phyloP scores from a whole-genome alignment of 1,140 invertebrate species.

The Eueides isabella region DNA sequence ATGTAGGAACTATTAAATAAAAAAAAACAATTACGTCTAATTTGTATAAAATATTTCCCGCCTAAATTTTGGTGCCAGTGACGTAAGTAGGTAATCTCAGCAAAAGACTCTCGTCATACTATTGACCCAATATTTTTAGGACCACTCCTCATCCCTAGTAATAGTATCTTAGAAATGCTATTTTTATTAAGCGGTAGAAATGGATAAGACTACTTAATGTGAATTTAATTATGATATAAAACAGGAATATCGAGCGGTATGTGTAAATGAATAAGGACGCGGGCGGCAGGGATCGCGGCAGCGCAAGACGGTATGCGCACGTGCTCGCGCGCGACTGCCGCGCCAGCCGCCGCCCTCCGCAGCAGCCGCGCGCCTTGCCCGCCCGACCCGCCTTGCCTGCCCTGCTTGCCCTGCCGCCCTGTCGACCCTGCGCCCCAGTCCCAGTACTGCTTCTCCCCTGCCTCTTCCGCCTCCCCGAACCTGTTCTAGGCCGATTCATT shows the following conservation, averaged over 20 bases:
- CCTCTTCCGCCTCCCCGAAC: constrained; percentile 26
- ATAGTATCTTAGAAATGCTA: not conserved
- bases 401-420: constrained; percentile 41
- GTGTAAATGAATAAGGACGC: constrained; percentile 52
- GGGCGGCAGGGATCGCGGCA: constrained; percentile 50
- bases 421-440: constrained; percentile 21
- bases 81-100: constrained; percentile 64
- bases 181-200: constrained; percentile 1
- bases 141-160: constrained; percentile 37
- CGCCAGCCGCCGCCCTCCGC: constrained; percentile 55
- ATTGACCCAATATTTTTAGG: constrained; percentile 68
- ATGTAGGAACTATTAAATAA: not conserved
- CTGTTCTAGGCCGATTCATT: constrained; percentile 42
- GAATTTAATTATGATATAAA: constrained; percentile 41
- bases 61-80: constrained; percentile 65
- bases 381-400: constrained; percentile 47
- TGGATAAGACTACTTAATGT: not conserved
- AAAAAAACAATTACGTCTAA: not conserved
- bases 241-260: constrained; percentile 61
- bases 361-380: constrained; percentile 49
- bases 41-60: constrained; percentile 61
- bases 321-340: constrained; percentile 77
- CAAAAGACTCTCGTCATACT: constrained; percentile 57
- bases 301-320: constrained; percentile 72
- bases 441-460: not conserved